Conservation (phyloP, 2,888 invertebrate species). For the Eupeodes latifasciatus region DNA sequence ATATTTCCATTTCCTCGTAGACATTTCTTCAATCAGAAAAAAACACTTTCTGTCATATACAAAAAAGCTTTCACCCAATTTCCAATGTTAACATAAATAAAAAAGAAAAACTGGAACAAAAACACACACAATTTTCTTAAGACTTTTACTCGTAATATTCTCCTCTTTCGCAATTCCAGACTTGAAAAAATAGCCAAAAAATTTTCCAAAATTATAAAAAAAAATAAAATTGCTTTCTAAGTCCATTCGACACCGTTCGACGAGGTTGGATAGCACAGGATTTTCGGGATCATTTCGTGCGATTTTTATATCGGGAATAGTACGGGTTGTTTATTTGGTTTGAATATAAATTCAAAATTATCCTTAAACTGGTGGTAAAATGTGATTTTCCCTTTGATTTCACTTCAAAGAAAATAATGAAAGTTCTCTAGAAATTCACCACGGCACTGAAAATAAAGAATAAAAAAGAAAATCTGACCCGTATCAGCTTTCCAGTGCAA, state of each 20-base stretch:
- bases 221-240: constrained; percentile 8
- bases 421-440: constrained; percentile 43
- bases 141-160: constrained; percentile 38
- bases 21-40: constrained; percentile 14
- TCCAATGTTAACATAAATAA: constrained; percentile 35
- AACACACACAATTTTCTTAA: constrained; percentile 58
- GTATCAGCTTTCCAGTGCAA: constrained; percentile 64
- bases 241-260: constrained; percentile 66
- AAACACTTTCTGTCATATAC: constrained; percentile 31
- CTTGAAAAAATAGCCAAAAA: constrained; percentile 41
- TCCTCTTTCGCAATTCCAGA: constrained; percentile 42
- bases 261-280: constrained; percentile 44
- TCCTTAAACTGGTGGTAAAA: constrained; percentile 1
- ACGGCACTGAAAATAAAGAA: not conserved
- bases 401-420: not conserved
- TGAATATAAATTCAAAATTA: constrained; percentile 21
- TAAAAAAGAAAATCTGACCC: constrained; percentile 32
- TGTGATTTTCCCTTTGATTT: not conserved
- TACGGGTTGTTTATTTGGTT: not conserved
- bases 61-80: constrained; percentile 71
- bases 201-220: constrained; percentile 43
- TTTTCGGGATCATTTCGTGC: constrained; percentile 51
- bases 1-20: constrained; percentile 17
- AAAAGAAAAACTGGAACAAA: constrained; percentile 57
- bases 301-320: constrained; percentile 36